A percentile compares a stretch with the other conserved stretches of the same genome.
These are phyloP conservation scores for Eleutherodactylus coqui DNA, from an alignment of 2,797 vertebrate genomes.

Conservation along the genomic window DNA sequence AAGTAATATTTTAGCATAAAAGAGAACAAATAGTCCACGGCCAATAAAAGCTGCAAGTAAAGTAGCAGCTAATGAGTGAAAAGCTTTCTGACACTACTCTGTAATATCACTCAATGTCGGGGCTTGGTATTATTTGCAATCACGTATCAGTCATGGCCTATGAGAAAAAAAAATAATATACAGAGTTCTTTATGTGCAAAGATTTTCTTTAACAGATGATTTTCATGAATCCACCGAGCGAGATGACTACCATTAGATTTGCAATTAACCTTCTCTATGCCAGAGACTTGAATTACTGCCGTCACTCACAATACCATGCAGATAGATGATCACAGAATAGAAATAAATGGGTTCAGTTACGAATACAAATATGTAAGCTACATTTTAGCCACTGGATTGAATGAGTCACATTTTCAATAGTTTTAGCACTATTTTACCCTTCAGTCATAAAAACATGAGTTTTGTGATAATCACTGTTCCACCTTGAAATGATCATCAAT, in stretches of 20 bases:
- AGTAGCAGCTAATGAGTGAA: constrained; percentile 7
- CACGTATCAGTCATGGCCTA: neutral
- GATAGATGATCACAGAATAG: neutral
- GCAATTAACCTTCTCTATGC: neutral
- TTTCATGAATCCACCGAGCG: neutral
- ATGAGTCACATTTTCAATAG: neutral
- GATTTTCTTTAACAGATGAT: neutral
- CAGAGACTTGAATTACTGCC: neutral
- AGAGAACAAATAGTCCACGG: neutral
- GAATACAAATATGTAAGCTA: neutral
- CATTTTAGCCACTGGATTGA: neutral
- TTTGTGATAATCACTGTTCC: neutral
- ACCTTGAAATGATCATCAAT: neutral
- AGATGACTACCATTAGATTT: neutral
- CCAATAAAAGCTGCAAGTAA: neutral
- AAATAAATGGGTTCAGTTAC: neutral
- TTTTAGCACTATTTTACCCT: neutral
- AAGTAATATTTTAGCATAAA: neutral
- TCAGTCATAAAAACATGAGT: neutral
- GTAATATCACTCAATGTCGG: neutral
- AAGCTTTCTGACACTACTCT: neutral
- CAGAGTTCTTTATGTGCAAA: neutral
- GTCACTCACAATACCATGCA: neutral
- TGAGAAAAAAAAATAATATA: neutral
- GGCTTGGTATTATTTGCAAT: neutral